Conservation (phyloP, 2,888 invertebrate species). For the Rosalia funebris region DNA sequence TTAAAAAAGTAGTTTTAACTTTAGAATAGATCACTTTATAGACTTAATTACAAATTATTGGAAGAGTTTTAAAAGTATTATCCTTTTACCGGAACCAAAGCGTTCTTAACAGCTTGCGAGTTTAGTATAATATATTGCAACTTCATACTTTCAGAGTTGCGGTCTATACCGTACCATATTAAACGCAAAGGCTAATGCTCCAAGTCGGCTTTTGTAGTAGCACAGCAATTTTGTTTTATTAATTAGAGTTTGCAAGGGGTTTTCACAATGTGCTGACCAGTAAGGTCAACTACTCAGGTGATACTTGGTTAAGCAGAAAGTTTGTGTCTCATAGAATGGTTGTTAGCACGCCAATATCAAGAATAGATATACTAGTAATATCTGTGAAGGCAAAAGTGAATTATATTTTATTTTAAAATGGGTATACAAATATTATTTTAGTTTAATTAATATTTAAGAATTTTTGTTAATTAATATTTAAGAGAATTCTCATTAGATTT, state of each 20-base stretch:
- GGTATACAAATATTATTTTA: too few relatives aligned
- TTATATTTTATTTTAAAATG: too few relatives aligned
- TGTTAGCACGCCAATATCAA: too few relatives aligned
- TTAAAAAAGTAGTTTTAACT: too few relatives aligned
- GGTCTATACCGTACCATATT: neutral
- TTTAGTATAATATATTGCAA: neutral
- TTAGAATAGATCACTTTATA: too few relatives aligned
- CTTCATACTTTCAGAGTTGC: neutral
- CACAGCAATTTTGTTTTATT: constrained; percentile 7
- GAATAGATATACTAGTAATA: too few relatives aligned
- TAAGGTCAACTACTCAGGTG: neutral
- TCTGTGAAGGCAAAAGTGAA: too few relatives aligned
- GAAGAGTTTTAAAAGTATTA: neutral
- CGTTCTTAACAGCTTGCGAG: neutral
- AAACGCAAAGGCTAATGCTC: neutral
- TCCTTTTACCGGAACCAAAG: neutral
- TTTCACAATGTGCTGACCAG: neutral
- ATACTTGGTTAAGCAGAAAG: too few relatives aligned
- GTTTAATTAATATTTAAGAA: too few relatives aligned
- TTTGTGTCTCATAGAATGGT: too few relatives aligned
- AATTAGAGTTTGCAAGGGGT: constrained; percentile 6
- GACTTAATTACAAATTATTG: neutral
- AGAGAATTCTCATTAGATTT: too few relatives aligned
- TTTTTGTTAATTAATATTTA: too few relatives aligned
- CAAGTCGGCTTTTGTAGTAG: neutral